A percentile compares a stretch with the other conserved stretches of the same genome.
Conservation (phyloP, 2,888 invertebrate species). For the Lordiphosa fenestrarum region DNA sequence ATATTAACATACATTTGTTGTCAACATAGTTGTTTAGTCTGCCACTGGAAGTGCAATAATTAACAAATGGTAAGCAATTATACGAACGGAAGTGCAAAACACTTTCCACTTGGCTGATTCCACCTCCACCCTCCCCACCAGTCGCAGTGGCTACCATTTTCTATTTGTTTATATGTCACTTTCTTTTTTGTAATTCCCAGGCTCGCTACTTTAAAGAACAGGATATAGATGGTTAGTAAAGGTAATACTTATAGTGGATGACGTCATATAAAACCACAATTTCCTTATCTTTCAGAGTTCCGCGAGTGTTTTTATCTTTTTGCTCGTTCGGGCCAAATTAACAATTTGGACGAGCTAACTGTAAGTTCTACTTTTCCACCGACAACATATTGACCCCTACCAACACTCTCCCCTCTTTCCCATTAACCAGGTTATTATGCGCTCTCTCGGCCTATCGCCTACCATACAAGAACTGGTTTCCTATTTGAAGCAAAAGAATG, state of each 20-base stretch:
- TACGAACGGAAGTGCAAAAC: not conserved
- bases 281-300: slow-evolving; percentile 85
- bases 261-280: not conserved
- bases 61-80: slow-evolving; percentile 42
- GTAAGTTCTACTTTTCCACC: slow-evolving; percentile 64
- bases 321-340: slow-evolving; percentile 93
- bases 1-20: slow-evolving; percentile 20
- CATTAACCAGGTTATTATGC: slow-evolving; percentile 86
- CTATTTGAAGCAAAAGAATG: slow-evolving; percentile 89
- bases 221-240: slow-evolving; percentile 93
- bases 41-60: slow-evolving; percentile 1
- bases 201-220: slow-evolving; percentile 96
- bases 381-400: not conserved
- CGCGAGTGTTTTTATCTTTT: slow-evolving; percentile 98
- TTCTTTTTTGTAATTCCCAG: slow-evolving; percentile 81
- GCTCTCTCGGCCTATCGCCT: slow-evolving; percentile 95
- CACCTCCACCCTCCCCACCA: not conserved
- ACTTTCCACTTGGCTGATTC: slow-evolving; percentile 52
- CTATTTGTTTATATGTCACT: slow-evolving; percentile 21
- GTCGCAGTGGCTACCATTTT: slow-evolving; percentile 18
- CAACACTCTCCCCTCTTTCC: not conserved
- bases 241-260: not conserved
- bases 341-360: slow-evolving; percentile 92
- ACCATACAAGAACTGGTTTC: slow-evolving; percentile 94
- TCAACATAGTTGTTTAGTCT: slow-evolving; percentile 4